These are phyloP conservation scores for Cottoperca gobio DNA, from an alignment of 2,797 vertebrate species.

Conservation along the genomic window DNA sequence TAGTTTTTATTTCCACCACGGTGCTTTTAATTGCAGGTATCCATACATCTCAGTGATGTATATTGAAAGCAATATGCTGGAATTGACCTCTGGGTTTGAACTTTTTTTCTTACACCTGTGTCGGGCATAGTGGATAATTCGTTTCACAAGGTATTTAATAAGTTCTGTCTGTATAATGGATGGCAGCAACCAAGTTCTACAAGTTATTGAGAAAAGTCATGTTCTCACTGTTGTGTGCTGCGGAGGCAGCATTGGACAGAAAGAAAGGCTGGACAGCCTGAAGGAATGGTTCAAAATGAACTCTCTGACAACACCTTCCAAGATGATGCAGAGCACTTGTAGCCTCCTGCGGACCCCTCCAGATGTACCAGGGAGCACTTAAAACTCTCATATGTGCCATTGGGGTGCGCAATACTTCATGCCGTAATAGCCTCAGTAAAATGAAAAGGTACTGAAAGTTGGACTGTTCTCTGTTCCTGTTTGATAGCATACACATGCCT, in stretches of 20 bases:
- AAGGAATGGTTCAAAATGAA: constrained; percentile 42
- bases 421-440: constrained; percentile 15
- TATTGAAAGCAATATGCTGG: not conserved
- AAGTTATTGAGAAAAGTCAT: constrained; percentile 11
- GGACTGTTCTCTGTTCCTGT: not conserved
- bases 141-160: not conserved
- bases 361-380: constrained; percentile 26
- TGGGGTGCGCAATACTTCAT: constrained; percentile 6
- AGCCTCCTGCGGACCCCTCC: constrained; percentile 41
- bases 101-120: not conserved
- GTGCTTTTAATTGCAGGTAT: not conserved
- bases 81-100: not conserved
- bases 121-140: not conserved
- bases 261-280: constrained; percentile 27
- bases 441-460: constrained; percentile 32
- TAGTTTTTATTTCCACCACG: not conserved
- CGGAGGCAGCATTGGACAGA: not conserved
- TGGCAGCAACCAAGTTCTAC: not conserved
- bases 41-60: not conserved
- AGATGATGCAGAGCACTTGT: constrained; percentile 33
- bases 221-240: not conserved
- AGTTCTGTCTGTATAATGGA: not conserved
- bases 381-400: constrained; percentile 25
- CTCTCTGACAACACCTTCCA: constrained; percentile 37
- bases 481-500: not conserved